Evolutionary conservation across 2,797 vertebrate genomes (phyloP).

Genomic region (Anolis apletophallus): DNA sequence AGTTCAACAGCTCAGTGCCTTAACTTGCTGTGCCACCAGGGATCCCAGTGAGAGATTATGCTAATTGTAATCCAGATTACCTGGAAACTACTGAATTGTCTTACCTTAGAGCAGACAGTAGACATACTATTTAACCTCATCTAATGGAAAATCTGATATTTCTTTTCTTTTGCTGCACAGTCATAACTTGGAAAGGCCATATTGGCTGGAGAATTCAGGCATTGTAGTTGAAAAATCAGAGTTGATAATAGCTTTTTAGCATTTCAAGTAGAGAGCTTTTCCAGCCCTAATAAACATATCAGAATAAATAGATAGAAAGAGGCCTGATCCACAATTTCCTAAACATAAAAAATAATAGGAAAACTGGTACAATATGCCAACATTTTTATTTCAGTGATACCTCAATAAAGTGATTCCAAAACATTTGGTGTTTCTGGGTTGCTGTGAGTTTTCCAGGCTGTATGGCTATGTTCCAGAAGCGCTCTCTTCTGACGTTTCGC

Average conservation of each 20-base stretch:
- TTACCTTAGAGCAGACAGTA: neutral
- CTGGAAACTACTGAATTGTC: no score
- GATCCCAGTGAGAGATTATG: no score
- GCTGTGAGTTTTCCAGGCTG: no score
- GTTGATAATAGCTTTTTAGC: neutral
- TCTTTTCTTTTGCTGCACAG: neutral
- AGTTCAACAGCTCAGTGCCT: no score
- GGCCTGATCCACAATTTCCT: neutral
- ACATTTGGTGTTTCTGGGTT: neutral
- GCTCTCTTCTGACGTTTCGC: no score
- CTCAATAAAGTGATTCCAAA: neutral
- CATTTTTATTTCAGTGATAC: neutral
- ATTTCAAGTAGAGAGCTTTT: neutral
- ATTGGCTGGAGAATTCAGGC: no score
- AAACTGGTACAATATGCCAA: neutral
- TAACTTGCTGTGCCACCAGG: no score
- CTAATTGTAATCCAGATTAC: no score
- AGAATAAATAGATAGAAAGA: neutral
- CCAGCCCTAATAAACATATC: neutral
- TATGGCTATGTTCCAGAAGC: no score
- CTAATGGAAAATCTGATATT: neutral
- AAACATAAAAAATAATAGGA: neutral
- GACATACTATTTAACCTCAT: neutral
- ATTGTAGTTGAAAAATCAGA: no score
- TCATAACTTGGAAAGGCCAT: no score